These are phyloP conservation scores for Heliconius hermathena DNA, from an alignment of 1,140 invertebrate species.

Conservation along the genomic window DNA sequence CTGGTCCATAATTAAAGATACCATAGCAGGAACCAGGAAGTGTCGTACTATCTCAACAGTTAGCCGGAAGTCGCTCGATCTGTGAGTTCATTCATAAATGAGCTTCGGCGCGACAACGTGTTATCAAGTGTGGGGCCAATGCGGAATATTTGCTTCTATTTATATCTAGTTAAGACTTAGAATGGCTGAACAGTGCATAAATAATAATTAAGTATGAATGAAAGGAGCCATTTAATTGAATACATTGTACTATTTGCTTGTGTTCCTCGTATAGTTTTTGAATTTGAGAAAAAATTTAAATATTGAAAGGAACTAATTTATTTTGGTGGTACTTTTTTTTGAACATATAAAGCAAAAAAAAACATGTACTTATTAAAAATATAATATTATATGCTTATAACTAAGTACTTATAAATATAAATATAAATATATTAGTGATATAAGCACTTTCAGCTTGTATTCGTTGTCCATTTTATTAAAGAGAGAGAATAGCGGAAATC, in stretches of 20 bases:
- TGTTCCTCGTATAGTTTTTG: not conserved
- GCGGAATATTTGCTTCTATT: constrained; percentile 57
- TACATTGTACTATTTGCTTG: constrained; percentile 60
- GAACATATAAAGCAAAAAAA: no score
- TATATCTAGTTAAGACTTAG: constrained; percentile 48
- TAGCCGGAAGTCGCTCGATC: constrained; percentile 80
- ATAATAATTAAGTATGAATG: constrained; percentile 78
- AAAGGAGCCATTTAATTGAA: constrained; percentile 79
- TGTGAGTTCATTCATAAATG: constrained; percentile 82
- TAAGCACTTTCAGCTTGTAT: not conserved
- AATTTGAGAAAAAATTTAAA: not conserved
- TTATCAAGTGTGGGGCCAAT: constrained; percentile 56
- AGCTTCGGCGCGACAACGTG: constrained; percentile 69
- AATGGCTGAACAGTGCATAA: constrained; percentile 47
- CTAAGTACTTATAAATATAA: no score
- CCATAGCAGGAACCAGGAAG: constrained; percentile 81
- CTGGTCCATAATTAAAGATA: constrained; percentile 77
- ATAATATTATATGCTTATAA: no score
- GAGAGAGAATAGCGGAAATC: not conserved
- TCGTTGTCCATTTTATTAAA: not conserved
- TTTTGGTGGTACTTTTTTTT: no score
- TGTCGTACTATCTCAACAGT: constrained; percentile 81
- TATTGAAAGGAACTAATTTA: not conserved
- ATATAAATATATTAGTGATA: no score
- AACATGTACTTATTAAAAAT: no score